Evolutionary conservation across 2,797 vertebrate species (phyloP), one percentile per base, ranked within the genome.

Genomic region (Brachyalestes nurse): DNA sequence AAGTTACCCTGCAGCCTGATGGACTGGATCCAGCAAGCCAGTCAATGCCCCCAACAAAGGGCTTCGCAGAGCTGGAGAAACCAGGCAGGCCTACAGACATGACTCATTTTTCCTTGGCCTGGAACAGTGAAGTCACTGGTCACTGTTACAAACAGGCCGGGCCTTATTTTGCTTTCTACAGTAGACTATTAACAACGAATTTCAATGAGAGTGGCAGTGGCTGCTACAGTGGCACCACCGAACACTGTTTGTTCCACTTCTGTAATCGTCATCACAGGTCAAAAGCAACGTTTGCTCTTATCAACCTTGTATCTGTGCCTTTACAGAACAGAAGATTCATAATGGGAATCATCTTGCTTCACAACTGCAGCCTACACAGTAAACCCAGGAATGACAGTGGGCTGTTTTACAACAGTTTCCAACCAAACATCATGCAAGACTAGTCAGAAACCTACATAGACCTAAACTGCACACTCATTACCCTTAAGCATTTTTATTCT

Each of bases 21-120:
- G 28, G 28, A 28, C 28, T 28, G 28, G 28, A 28, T 45, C 42
- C 62, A 53, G 8, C 12, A 28, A 55, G 51, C 23, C 19, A 74
- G 57, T 13, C n/a, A 5, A 58, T 14, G n/a, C 51, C 47, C 69
- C 49, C 79, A 70, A 65, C 71, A 70, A 64, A 62, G n/a, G 69
- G 23, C 49, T 45, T 77, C 61, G 75, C 75, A 78, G 62, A 53
- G n/a, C 70, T 69, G 21, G 62, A 72, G 62, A 13, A 16, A 17
- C 9, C 55, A 67, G 38, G 72, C 72, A 40, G 73, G 25, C 40
- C 51, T 66, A 45, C 55, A 84, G 86, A 87, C 77, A 57, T 88
- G 83, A 88, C 83, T 85, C 83, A 87, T 69, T 82, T 75, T 72
- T 66, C 60, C 79, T 80, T 62, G 72, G 82, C 80, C 67, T 75